Evolutionary conservation across 2,888 invertebrate species (phyloP).

Genomic region (Campoplex capitator): DNA sequence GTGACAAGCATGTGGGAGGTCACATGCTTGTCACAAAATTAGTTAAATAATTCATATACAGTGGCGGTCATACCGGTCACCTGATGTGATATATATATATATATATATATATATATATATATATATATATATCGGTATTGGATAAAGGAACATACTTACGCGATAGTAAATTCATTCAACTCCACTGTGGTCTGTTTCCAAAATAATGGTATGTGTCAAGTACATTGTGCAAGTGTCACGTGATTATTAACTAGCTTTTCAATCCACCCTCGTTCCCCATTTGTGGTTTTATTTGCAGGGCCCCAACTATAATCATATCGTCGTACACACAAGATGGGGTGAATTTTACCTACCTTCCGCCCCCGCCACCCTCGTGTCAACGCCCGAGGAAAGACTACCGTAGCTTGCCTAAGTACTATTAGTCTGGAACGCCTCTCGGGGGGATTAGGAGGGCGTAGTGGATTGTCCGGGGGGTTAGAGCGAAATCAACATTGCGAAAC

Average conservation of each 20-base stretch:
- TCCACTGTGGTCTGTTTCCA: slow-evolving; percentile 18
- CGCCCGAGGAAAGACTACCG: slow-evolving; percentile 33
- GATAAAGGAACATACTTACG: not conserved
- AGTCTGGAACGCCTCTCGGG: slow-evolving; percentile 63
- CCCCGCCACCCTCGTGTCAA: slow-evolving; percentile 26
- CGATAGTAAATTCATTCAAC: slow-evolving; percentile 11
- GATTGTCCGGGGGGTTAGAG: slow-evolving; percentile 47
- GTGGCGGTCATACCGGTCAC: not conserved
- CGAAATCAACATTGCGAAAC: slow-evolving; percentile 65
- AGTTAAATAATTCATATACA: not conserved
- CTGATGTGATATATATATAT: not conserved
- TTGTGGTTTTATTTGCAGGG: slow-evolving; percentile 57
- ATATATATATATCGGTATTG: not conserved
- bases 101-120: not conserved
- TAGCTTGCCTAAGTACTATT: slow-evolving; percentile 61
- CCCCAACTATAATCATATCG: slow-evolving; percentile 54
- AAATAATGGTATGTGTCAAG: slow-evolving; percentile 49
- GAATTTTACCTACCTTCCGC: slow-evolving; percentile 39
- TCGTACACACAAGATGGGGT: slow-evolving; percentile 45
- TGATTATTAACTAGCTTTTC: slow-evolving; percentile 58
- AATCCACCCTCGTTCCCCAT: slow-evolving; percentile 50
- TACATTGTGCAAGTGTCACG: slow-evolving; percentile 60
- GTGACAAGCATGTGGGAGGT: no score
- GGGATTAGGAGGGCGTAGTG: slow-evolving; percentile 56
- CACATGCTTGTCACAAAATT: not conserved